phyloP scores from a whole-genome alignment of 2,888 invertebrate species.

The Limnephilus lunatus region DNA sequence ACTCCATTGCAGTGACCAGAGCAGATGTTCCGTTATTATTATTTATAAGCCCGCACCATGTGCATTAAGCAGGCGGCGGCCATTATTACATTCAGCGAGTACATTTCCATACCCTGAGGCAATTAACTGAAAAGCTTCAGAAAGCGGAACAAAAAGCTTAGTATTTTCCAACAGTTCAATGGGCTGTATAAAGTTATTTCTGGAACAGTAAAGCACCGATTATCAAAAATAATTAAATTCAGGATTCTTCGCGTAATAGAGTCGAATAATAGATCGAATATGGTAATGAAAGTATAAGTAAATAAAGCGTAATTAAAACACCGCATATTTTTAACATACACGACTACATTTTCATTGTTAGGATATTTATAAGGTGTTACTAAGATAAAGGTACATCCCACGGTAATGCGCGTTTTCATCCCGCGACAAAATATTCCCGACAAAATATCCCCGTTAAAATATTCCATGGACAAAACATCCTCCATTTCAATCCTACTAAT shows the following conservation, averaged over 20 bases:
- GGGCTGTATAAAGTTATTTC: neutral
- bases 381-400: no score
- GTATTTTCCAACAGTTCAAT: neutral
- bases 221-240: neutral
- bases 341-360: neutral
- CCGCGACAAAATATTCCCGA: no score
- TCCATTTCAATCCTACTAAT: no score
- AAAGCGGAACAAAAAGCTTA: neutral
- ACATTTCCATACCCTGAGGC: neutral
- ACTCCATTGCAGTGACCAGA: slow-evolving; percentile 53
- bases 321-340: neutral
- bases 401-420: no score
- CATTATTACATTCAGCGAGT: neutral
- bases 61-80: slow-evolving; percentile 28
- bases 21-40: slow-evolving; percentile 51
- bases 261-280: neutral
- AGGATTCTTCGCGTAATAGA: neutral
- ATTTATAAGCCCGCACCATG: slow-evolving; percentile 48
- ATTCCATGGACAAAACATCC: no score
- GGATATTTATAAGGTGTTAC: no score
- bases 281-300: neutral
- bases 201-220: neutral
- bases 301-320: neutral
- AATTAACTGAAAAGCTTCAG: neutral
- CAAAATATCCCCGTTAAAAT: no score